These are phyloP conservation scores for Stomorhina lunata DNA, from an alignment of 2,888 invertebrate species.

Conservation along the genomic window DNA sequence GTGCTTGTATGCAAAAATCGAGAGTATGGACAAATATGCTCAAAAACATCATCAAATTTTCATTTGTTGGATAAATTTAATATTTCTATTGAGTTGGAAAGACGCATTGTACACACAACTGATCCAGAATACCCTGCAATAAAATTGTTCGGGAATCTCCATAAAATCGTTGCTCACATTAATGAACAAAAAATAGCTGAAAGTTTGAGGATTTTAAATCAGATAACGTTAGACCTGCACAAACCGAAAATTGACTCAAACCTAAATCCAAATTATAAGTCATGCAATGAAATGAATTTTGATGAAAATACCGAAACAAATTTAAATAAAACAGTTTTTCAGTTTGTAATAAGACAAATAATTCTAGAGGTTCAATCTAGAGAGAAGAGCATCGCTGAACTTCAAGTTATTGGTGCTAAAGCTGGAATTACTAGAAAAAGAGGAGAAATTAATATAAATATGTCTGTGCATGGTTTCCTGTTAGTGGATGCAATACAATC, in stretches of 20 bases:
- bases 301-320: constrained; percentile 45
- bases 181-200: constrained; percentile 93
- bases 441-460: constrained; percentile 87
- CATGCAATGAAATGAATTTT: neutral
- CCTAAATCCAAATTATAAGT: neutral
- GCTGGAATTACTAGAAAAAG: constrained; percentile 88
- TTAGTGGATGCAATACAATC: constrained; percentile 97
- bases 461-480: constrained; percentile 95
- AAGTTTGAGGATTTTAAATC: constrained; percentile 81
- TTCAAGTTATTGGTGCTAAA: constrained; percentile 94
- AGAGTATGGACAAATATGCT: constrained; percentile 93
- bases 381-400: constrained; percentile 94
- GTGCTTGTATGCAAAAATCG: constrained; percentile 92
- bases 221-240: constrained; percentile 68
- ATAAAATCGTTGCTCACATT: constrained; percentile 92
- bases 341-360: constrained; percentile 93
- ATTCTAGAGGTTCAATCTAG: constrained; percentile 92
- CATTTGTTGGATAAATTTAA: constrained; percentile 92
- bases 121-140: constrained; percentile 94
- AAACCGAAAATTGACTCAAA: constrained; percentile 19
- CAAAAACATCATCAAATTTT: constrained; percentile 90
- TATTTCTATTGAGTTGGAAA: constrained; percentile 86
- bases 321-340: constrained; percentile 86
- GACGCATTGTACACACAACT: constrained; percentile 88
- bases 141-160: constrained; percentile 91